phyloP scores from a whole-genome alignment of 1,140 invertebrate genomes.

The Cydia strobilella region DNA sequence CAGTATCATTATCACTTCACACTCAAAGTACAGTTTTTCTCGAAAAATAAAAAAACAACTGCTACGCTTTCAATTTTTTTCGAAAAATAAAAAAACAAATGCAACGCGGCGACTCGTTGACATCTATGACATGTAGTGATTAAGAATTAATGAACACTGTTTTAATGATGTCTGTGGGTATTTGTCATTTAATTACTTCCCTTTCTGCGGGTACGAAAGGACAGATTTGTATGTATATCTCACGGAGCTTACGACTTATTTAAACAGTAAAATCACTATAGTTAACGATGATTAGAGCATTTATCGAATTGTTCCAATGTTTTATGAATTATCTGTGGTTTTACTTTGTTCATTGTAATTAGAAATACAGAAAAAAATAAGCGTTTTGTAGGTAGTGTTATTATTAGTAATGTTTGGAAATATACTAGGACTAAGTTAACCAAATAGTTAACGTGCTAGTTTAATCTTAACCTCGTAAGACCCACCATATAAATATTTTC shows the following conservation, averaged over 20 bases:
- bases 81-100: background rate
- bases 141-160: background rate
- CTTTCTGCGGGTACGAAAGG: background rate
- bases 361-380: background rate
- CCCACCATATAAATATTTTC: no score
- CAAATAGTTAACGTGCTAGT: no score
- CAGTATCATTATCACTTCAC: background rate
- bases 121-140: background rate
- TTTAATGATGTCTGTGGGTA: conserved; percentile 22
- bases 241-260: background rate
- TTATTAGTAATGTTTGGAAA: background rate
- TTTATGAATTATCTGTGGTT: background rate
- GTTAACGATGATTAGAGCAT: background rate
- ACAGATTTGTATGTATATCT: background rate
- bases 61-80: background rate
- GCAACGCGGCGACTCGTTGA: background rate
- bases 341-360: background rate
- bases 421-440: no score
- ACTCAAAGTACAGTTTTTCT: background rate
- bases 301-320: conserved; percentile 10
- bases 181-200: conserved; percentile 21
- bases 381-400: background rate
- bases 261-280: background rate
- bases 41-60: background rate
- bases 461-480: no score